Percentiles rank a stretch among this genome's conserved stretches.
phyloP scores from a whole-genome alignment of 2,797 vertebrate genomes.

The Galagoides demidoff region DNA sequence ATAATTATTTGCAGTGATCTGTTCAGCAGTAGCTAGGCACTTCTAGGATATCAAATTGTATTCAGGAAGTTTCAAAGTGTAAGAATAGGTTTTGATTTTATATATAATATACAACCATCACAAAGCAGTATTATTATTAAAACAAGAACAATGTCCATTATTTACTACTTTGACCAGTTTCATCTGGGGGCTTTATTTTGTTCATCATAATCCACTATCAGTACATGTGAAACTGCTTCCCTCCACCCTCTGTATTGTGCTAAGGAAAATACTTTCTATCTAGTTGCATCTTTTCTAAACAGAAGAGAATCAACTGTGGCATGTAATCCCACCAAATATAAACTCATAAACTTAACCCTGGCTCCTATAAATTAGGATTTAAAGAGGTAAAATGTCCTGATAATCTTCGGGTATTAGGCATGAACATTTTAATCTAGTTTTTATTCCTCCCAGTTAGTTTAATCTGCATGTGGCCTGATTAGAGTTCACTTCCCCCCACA shows the following conservation, averaged over 20 bases:
- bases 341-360: constrained; percentile 89
- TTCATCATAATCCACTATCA: neutral
- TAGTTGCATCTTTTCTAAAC: constrained; percentile 90
- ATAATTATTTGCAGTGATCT: constrained; percentile 25
- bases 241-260: constrained; percentile 67
- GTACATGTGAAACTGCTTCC: neutral
- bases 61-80: constrained; percentile 48
- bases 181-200: constrained; percentile 23
- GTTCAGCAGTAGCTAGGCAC: neutral
- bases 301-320: constrained; percentile 88
- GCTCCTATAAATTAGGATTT: constrained; percentile 94
- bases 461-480: constrained; percentile 98
- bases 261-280: constrained; percentile 87
- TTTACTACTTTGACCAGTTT: constrained; percentile 40
- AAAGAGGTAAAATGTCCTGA: constrained; percentile 91
- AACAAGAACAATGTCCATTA: neutral
- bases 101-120: neutral
- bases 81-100: constrained; percentile 20
- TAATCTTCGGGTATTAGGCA: constrained; percentile 92
- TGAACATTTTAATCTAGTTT: constrained; percentile 93
- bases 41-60: neutral
- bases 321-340: constrained; percentile 90
- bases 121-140: neutral
- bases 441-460: constrained; percentile 93
- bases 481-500: constrained; percentile 92